phyloP scores from a whole-genome alignment of 2,797 vertebrate species.

The Chaunax sp. region DNA sequence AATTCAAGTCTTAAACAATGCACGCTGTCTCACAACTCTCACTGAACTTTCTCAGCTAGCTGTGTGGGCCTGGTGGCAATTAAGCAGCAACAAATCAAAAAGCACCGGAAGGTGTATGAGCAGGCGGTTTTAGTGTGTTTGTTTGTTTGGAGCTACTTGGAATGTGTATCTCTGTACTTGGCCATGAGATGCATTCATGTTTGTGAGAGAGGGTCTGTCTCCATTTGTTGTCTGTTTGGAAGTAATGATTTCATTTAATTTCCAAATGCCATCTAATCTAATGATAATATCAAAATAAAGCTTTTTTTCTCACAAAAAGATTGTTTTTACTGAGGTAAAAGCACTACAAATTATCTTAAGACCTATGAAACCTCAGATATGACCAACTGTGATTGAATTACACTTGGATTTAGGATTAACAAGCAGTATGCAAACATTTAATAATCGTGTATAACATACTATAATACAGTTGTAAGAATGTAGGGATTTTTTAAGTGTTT shows the following conservation, averaged over 20 bases:
- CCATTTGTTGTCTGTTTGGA: conserved; percentile 10
- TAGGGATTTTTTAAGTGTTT: not conserved
- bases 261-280: conserved; percentile 14
- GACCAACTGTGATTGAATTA: not conserved
- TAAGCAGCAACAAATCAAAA: conserved; percentile 57
- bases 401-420: not conserved
- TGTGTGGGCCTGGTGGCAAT: conserved; percentile 50
- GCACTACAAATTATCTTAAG: conserved; percentile 6
- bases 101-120: conserved; percentile 36
- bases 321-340: not conserved
- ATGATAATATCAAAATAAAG: conserved; percentile 21
- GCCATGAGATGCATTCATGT: conserved; percentile 9
- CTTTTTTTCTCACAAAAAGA: conserved; percentile 11
- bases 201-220: conserved; percentile 17
- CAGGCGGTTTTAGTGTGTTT: conserved; percentile 34
- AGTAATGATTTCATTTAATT: not conserved
- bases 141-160: conserved; percentile 29
- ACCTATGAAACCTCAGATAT: conserved; percentile 18
- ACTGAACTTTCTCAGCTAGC: conserved; percentile 18
- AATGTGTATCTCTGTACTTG: conserved; percentile 25
- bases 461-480: not conserved
- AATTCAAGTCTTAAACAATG: conserved; percentile 20
- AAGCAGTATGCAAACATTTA: not conserved
- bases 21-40: conserved; percentile 36
- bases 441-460: not conserved